A percentile compares a stretch with the other conserved stretches of the same genome.
phyloP scores from a whole-genome alignment of 1,140 invertebrate genomes.

The Drosophila suzukii region DNA sequence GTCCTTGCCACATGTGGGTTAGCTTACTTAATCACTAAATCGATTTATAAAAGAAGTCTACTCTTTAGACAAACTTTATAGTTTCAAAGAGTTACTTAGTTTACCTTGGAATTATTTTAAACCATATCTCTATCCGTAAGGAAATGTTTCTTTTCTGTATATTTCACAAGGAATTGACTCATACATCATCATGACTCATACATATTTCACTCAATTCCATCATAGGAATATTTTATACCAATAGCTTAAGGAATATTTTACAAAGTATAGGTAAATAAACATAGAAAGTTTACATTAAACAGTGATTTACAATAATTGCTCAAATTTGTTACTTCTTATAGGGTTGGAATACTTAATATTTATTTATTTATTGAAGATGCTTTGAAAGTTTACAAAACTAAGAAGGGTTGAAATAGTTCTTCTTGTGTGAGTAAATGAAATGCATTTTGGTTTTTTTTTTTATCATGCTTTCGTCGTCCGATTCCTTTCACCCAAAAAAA shows the following conservation, averaged over 20 bases:
- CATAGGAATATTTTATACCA: background rate
- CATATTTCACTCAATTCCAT: background rate
- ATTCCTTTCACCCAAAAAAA: conserved; percentile 29
- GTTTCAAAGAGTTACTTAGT: background rate
- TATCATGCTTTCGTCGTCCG: background rate
- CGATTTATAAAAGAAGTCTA: background rate
- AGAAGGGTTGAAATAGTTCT: no score
- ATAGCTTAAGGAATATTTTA: background rate
- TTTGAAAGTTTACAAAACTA: no score
- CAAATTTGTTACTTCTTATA: no score
- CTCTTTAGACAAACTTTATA: background rate
- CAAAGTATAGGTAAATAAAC: background rate
- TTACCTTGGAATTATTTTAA: background rate
- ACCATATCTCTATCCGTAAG: no score
- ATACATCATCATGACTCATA: background rate
- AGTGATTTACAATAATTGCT: no score
- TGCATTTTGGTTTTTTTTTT: no score
- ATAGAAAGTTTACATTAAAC: no score
- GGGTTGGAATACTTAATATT: no score
- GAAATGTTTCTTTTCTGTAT: no score
- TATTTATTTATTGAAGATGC: no score
- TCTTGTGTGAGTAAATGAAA: no score
- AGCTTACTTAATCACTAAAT: conserved; percentile 13
- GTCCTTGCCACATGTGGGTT: background rate
- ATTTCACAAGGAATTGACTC: conserved; percentile 8